phyloP scores from a whole-genome alignment of 2,113 vertebrate species.

The Aleadryas rufinucha region DNA sequence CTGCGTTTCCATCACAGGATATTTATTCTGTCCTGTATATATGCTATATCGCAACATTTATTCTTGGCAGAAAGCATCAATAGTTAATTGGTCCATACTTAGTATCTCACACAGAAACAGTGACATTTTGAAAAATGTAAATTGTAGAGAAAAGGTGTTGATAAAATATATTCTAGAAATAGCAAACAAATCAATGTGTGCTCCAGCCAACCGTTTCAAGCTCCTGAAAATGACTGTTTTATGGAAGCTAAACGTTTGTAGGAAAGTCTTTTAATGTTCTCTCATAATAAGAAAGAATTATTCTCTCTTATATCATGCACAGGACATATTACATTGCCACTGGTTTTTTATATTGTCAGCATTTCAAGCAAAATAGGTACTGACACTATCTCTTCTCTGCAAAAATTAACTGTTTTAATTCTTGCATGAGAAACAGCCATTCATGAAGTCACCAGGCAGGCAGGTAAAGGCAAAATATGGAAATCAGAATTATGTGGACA shows the following conservation, averaged over 20 bases:
- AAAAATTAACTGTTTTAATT: background rate
- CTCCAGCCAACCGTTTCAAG: conserved; percentile 1
- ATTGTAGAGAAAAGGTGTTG: conserved; percentile 52
- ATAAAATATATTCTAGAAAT: conserved; percentile 64
- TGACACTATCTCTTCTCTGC: background rate
- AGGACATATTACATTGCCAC: background rate
- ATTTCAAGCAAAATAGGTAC: background rate
- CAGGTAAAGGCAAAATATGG: background rate
- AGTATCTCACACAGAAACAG: conserved; percentile 56
- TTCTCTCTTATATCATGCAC: background rate
- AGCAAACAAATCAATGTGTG: conserved; percentile 41
- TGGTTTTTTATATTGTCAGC: background rate
- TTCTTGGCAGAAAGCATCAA: conserved; percentile 61
- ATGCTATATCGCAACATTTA: conserved; percentile 15
- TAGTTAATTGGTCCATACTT: conserved; percentile 62
- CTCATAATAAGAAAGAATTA: background rate
- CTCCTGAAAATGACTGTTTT: background rate
- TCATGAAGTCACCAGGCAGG: background rate
- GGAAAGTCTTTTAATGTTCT: background rate
- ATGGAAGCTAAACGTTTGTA: background rate
- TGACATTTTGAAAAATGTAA: conserved; percentile 62
- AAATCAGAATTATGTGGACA: background rate
- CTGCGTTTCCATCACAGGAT: conserved; percentile 4
- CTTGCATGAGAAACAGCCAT: background rate
- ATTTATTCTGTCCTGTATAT: conserved; percentile 41